Evolutionary conservation across 2,888 invertebrate species (phyloP).

Genomic region (Arctia plantaginis): DNA sequence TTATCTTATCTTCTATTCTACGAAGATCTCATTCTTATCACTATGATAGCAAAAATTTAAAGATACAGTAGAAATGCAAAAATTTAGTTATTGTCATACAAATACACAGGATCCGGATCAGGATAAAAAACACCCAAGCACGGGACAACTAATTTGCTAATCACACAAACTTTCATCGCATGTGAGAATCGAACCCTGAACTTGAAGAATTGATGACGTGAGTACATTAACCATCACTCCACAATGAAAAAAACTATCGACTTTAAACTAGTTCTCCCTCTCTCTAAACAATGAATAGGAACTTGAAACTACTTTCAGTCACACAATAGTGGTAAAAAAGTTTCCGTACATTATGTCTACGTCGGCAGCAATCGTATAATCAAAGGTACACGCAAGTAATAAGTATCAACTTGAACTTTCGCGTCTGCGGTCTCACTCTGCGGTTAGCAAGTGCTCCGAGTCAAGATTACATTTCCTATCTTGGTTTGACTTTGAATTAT

Average conservation of each 20-base stretch:
- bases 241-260: neutral
- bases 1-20: too few relatives aligned
- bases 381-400: conserved; percentile 12
- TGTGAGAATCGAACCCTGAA: too few relatives aligned
- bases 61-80: too few relatives aligned
- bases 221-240: neutral
- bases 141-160: too few relatives aligned
- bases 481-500: conserved; percentile 13
- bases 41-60: too few relatives aligned
- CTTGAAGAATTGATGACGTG: too few relatives aligned
- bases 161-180: too few relatives aligned
- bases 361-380: conserved; percentile 1
- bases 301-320: neutral
- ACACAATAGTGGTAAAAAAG: neutral
- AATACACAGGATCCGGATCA: too few relatives aligned
- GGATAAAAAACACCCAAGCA: too few relatives aligned
- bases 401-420: conserved; percentile 59
- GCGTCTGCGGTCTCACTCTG: conserved; percentile 48
- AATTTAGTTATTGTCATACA: too few relatives aligned
- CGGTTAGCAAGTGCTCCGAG: conserved; percentile 34
- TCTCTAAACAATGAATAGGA: neutral
- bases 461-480: conserved; percentile 44
- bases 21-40: too few relatives aligned
- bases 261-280: neutral
- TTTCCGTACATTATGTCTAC: neutral